These are phyloP conservation scores for Cyrtorhinus lividipennis DNA, from an alignment of 1,140 invertebrate species.

Conservation along the genomic window DNA sequence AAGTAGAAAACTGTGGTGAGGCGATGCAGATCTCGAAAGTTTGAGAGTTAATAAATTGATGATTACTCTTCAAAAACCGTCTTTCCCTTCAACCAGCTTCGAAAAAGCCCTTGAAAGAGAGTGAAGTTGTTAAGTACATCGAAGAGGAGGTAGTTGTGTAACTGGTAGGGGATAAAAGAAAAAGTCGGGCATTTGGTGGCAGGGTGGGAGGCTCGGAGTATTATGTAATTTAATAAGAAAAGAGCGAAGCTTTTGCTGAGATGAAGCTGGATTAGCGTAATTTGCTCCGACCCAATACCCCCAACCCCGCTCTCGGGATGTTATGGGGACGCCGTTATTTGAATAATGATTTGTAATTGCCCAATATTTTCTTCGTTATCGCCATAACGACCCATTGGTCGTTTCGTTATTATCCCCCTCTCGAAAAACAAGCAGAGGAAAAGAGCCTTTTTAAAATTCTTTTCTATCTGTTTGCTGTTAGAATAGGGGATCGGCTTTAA, in stretches of 20 bases:
- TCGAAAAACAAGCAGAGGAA: too few relatives aligned
- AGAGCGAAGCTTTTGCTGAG: neutral
- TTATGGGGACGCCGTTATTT: neutral
- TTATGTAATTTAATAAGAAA: neutral
- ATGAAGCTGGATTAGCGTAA: neutral
- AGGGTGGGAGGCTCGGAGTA: neutral
- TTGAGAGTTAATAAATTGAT: neutral
- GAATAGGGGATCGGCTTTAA: too few relatives aligned
- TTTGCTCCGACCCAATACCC: neutral
- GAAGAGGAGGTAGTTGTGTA: neutral
- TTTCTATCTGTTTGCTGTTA: too few relatives aligned
- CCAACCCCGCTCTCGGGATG: neutral
- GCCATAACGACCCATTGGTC: too few relatives aligned
- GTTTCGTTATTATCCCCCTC: too few relatives aligned
- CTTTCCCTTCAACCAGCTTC: too few relatives aligned
- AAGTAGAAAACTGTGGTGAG: slow-evolving; percentile 19
- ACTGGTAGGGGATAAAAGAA: too few relatives aligned
- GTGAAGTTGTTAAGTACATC: neutral
- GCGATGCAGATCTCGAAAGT: neutral
- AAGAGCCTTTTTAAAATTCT: too few relatives aligned
- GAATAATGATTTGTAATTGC: too few relatives aligned
- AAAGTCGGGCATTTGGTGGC: too few relatives aligned
- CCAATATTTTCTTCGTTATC: too few relatives aligned
- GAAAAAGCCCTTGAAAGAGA: neutral
- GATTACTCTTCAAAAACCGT: neutral